These are phyloP conservation scores for Heteromormyrus szaboi DNA, from an alignment of 2,797 vertebrate genomes.

Conservation along the genomic window DNA sequence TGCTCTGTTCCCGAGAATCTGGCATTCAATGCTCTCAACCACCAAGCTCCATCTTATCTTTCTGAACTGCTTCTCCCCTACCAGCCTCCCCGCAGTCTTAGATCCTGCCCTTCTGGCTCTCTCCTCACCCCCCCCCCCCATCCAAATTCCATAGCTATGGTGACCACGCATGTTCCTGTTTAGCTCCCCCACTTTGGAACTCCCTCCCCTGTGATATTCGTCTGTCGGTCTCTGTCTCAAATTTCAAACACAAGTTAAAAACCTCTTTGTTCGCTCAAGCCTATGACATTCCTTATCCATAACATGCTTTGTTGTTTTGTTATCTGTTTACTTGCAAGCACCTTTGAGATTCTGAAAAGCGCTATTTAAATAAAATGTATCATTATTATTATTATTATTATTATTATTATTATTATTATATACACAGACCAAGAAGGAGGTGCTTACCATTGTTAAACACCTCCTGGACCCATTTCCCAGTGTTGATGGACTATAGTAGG, in stretches of 20 bases:
- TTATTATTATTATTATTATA: not conserved
- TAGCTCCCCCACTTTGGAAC: not conserved
- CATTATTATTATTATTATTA: too few relatives aligned
- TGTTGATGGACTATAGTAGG: not conserved
- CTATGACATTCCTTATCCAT: not conserved
- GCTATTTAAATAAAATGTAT: not conserved
- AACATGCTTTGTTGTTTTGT: not conserved
- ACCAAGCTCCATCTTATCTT: not conserved
- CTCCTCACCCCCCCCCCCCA: too few relatives aligned
- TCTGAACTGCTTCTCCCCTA: not conserved
- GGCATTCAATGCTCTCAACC: not conserved
- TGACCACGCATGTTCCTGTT: not conserved
- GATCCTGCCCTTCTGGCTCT: not conserved
- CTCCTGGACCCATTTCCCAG: constrained; percentile 54
- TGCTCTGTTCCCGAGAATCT: not conserved
- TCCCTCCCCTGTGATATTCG: not conserved
- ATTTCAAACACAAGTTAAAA: not conserved
- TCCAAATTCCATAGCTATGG: not conserved
- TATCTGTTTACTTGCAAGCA: not conserved
- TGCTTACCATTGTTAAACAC: constrained; percentile 51
- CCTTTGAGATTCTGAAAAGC: not conserved
- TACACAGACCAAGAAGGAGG: constrained; percentile 9
- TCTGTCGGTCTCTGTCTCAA: not conserved
- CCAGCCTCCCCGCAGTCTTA: not conserved
- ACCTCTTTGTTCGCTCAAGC: not conserved